These are phyloP conservation scores for Chloroceryle aenea DNA, from an alignment of 2,113 vertebrate genomes.

Conservation along the genomic window DNA sequence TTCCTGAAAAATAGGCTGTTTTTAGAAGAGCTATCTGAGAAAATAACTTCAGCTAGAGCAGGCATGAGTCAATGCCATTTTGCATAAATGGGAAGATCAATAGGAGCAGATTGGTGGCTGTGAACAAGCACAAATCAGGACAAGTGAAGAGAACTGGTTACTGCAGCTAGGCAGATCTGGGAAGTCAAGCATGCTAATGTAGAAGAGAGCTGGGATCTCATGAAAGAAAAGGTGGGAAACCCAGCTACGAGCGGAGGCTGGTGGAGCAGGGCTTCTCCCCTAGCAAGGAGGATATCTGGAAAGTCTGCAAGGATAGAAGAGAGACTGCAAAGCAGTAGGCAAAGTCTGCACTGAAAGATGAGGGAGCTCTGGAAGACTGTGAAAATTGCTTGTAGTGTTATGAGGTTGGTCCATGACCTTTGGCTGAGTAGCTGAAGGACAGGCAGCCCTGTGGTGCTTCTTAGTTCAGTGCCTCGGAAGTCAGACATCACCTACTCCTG, in stretches of 20 bases:
- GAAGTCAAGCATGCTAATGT: neutral
- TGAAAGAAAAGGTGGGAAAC: neutral
- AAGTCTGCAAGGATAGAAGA: neutral
- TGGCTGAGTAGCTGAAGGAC: fast-evolving
- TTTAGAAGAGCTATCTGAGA: neutral
- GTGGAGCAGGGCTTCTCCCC: neutral
- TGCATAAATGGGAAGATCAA: neutral
- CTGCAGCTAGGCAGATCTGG: neutral
- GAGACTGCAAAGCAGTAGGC: neutral
- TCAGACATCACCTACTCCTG: neutral
- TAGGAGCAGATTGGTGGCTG: neutral
- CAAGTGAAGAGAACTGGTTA: neutral
- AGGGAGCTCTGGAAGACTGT: neutral
- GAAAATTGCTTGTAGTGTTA: neutral
- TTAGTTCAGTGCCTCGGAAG: neutral
- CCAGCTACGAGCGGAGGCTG: neutral
- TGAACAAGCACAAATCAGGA: neutral
- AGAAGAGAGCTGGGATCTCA: neutral
- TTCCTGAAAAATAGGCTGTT: neutral
- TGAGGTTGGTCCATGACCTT: neutral
- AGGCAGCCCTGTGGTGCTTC: neutral
- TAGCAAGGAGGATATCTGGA: neutral
- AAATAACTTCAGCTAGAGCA: neutral
- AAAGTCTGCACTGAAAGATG: neutral
- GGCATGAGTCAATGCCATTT: neutral